phyloP scores from a whole-genome alignment of 1,140 invertebrate species.

The Heliconius himera region DNA sequence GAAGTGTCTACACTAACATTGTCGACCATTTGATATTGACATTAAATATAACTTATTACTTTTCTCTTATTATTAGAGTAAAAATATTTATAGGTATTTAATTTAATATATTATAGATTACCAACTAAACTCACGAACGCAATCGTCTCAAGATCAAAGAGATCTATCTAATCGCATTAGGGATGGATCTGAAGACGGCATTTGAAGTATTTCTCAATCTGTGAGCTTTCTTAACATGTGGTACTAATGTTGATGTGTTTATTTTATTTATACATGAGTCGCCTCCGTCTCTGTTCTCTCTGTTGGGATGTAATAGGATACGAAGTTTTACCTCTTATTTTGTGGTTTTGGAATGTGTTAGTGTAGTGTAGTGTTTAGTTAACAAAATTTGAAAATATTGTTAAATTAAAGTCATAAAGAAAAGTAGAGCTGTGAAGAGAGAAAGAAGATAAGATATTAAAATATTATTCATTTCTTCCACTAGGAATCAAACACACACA shows the following conservation, averaged over 20 bases:
- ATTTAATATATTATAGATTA: neutral
- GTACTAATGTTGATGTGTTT: neutral
- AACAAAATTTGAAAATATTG: neutral
- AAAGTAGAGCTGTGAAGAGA: too few relatives aligned
- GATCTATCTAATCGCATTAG: constrained; percentile 22
- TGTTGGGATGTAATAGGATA: neutral
- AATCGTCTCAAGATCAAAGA: constrained; percentile 24
- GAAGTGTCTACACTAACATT: too few relatives aligned
- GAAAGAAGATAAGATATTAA: too few relatives aligned
- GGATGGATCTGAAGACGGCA: constrained; percentile 10
- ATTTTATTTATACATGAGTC: constrained; percentile 23
- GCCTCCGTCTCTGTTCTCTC: neutral
- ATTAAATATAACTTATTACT: neutral
- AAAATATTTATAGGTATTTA: neutral
- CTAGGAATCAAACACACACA: too few relatives aligned
- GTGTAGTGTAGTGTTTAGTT: too few relatives aligned
- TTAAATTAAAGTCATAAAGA: too few relatives aligned
- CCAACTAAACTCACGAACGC: neutral
- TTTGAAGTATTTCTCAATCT: constrained; percentile 21
- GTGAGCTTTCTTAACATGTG: constrained; percentile 8
- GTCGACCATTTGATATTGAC: too few relatives aligned
- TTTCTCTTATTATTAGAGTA: neutral
- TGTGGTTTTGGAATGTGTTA: neutral
- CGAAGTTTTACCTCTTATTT: neutral
- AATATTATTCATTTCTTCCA: too few relatives aligned